Percentiles rank a stretch among this genome's conserved stretches.
phyloP scores from a whole-genome alignment of 1,140 invertebrate genomes.

The Arion vulgaris region DNA sequence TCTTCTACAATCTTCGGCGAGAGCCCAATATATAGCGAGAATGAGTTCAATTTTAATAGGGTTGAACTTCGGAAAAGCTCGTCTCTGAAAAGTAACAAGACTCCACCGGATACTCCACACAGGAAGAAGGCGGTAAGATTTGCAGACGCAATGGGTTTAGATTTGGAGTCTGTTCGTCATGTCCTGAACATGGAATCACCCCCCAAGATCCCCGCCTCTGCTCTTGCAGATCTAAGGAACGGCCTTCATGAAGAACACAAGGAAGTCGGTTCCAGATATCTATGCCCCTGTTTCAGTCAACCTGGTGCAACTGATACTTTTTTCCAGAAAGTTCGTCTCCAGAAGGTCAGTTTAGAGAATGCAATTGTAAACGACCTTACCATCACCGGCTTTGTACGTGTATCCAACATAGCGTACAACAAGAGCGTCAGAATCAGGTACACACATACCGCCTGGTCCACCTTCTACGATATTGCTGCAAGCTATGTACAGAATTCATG shows the following conservation, averaged over 20 bases:
- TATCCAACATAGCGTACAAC: conserved; percentile 91
- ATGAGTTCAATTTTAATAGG: conserved; percentile 67
- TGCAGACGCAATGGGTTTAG: conserved; percentile 92
- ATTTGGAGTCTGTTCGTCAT: conserved; percentile 88
- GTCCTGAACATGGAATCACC: conserved; percentile 69
- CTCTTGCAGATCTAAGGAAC: conserved; percentile 64
- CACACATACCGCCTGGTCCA: conserved; percentile 88
- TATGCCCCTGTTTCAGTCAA: conserved; percentile 87
- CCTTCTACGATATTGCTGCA: conserved; percentile 83
- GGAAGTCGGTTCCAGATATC: conserved; percentile 58
- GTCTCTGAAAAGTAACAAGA: conserved; percentile 91
- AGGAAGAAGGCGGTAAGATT: conserved; percentile 96
- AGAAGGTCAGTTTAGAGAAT: conserved; percentile 88
- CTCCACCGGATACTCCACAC: conserved; percentile 81
- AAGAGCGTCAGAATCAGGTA: conserved; percentile 92
- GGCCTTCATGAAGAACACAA: conserved; percentile 55
- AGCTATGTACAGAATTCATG: conserved; percentile 90
- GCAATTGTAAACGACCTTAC: conserved; percentile 76
- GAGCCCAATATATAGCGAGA: conserved; percentile 62
- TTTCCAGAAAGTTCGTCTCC: conserved; percentile 81
- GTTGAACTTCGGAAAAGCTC: conserved; percentile 71
- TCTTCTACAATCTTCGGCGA: conserved; percentile 12
- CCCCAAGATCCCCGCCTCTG: conserved; percentile 69
- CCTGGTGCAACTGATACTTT: conserved; percentile 84
- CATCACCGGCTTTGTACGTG: conserved; percentile 89